Percentiles rank a stretch among this genome's conserved stretches.
Conservation (phyloP, 2,888 invertebrate species). For the Dusona sp. region DNA sequence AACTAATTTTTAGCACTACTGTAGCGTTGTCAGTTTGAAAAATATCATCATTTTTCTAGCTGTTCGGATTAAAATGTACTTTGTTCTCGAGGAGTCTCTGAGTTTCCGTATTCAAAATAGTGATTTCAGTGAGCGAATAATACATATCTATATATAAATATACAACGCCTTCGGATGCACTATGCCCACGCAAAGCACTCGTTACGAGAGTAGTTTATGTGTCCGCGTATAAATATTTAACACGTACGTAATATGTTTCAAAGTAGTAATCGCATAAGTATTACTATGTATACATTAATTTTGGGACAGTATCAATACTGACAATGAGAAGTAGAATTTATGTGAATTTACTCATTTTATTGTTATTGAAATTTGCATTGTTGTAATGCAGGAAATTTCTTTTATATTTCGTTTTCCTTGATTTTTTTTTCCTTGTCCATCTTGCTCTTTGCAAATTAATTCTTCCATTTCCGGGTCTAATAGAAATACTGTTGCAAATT, state of each 20-base stretch:
- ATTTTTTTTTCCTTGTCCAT: neutral
- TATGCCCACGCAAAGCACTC: conserved; percentile 63
- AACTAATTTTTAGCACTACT: neutral
- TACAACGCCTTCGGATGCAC: conserved; percentile 43
- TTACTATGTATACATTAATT: conserved; percentile 30
- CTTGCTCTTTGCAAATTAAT: neutral
- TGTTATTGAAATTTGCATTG: neutral
- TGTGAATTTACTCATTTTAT: neutral
- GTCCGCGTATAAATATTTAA: conserved; percentile 67
- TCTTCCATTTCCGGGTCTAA: neutral
- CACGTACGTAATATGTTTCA: conserved; percentile 35
- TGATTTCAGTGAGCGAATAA: conserved; percentile 59
- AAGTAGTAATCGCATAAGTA: conserved; percentile 22
- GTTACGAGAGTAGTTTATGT: conserved; percentile 65
- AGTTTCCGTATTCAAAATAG: conserved; percentile 48
- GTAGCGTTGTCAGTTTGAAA: neutral
- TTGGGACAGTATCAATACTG: conserved; percentile 4
- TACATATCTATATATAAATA: conserved; percentile 24
- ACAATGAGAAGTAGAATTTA: neutral
- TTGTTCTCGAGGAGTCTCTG: neutral
- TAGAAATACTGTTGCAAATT: too few species aligned
- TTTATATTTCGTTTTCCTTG: neutral
- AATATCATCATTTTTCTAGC: neutral
- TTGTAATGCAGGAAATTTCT: neutral
- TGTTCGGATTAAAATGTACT: neutral